These are phyloP conservation scores for Urocitellus parryii DNA, from an alignment of 2,113 vertebrate species.

Conservation along the genomic window DNA sequence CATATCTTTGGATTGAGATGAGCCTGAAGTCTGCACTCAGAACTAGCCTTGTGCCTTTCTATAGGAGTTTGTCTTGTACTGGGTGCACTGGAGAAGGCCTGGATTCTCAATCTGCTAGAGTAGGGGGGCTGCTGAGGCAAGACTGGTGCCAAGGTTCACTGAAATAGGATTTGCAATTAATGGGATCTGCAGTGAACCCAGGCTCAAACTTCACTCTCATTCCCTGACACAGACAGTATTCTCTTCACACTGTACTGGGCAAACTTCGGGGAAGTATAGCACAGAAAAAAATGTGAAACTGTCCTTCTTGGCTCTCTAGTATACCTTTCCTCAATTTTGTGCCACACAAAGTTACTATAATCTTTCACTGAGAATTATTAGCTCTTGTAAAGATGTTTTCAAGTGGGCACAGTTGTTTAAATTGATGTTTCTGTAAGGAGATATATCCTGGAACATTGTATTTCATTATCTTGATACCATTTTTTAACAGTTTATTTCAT, in stretches of 20 bases:
- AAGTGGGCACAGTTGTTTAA: background rate
- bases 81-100: background rate
- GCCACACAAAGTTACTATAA: background rate
- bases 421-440: background rate
- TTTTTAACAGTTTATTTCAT: background rate
- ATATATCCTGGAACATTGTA: background rate
- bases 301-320: background rate
- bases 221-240: background rate
- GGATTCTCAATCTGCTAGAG: background rate
- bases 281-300: background rate
- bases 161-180: background rate
- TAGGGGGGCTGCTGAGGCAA: too few species aligned
- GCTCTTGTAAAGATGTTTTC: background rate
- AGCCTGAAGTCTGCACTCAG: too few species aligned
- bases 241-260: background rate
- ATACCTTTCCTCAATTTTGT: background rate
- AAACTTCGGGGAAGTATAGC: background rate
- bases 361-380: too few species aligned
- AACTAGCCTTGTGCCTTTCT: background rate
- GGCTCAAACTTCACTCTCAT: background rate
- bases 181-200: background rate
- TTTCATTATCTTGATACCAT: background rate
- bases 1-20: background rate
- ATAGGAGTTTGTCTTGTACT: accelerated
- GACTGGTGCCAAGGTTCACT: background rate